Evolutionary conservation across 53 echinoderm and acorn worm genomes (phyloP), one percentile per base, ranked within the genome.

Genomic region (Henricia sp.): DNA sequence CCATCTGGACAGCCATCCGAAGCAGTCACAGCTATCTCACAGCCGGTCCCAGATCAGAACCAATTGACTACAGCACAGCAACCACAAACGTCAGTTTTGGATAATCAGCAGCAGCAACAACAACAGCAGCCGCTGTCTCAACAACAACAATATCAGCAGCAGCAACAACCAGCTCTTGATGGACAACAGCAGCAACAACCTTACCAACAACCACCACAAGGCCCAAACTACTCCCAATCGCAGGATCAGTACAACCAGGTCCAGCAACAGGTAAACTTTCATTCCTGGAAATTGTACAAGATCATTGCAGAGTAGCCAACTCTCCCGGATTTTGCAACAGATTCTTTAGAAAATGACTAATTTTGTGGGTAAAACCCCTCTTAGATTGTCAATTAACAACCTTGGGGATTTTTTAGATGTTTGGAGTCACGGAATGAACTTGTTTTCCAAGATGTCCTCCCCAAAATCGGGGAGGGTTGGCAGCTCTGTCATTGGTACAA

Each of bases 121-220:
- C 40, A 84, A 63, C 62, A 60, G 76, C 53, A 34, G 50, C 60
- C 37, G 63, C n/a, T n/a, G n/a, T n/a, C n/a, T n/a, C 57, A 39
- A 24, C 59, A 51, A 54, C 70, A 24, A 59, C 84, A 93, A 28
- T 71, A 75, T 9, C 84, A 54, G 52, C 77, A 67, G 50, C 91
- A 84, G 27, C 66, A 54, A 77, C 40, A 17, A 34, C 37, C 58
- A 67, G 37, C 19, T 53, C 19, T 53, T 53, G 53, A 53, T 10
- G 19, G 53, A 65, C 72, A 68, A 25, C 88, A 83, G 36, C 70
- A 90, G 40, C 90, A 72, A 13, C 93, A 70, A 23, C 62, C 30
- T 16, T 86, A 27, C 6, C 73, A 70, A 37, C 54, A 77, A 5
- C 74, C 72, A 29, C 74, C 19, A 59, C 72, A n/a, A 57, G 52